A percentile compares a stretch with the other conserved stretches of the same genome.
Conservation (phyloP, 2,888 invertebrate species). For the Cotesia congregata region DNA sequence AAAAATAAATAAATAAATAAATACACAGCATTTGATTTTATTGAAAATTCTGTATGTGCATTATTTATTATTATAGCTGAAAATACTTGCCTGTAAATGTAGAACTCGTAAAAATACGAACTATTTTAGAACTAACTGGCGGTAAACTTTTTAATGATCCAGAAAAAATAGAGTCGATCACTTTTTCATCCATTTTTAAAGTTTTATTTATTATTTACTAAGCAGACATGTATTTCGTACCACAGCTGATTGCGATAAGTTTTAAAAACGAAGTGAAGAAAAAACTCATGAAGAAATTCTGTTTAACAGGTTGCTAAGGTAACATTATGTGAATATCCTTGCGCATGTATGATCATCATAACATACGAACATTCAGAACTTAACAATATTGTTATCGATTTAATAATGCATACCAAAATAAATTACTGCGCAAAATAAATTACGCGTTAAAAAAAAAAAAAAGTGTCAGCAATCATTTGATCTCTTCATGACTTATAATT, state of each 20-base stretch:
- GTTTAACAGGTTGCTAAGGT: not conserved
- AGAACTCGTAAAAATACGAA: constrained; percentile 97
- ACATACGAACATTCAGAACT: not conserved
- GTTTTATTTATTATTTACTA: not conserved
- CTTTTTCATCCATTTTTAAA: constrained; percentile 86
- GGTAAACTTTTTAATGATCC: constrained; percentile 91
- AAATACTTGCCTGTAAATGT: constrained; percentile 90
- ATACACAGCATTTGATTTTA: not conserved
- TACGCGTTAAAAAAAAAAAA: not conserved
- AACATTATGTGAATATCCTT: not conserved
- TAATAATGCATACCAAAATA: not conserved
- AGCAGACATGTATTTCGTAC: too few relatives aligned
- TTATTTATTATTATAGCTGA: not conserved
- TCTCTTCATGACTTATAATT: not conserved
- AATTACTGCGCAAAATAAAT: not conserved
- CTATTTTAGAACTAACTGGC: constrained; percentile 97
- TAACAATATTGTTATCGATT: not conserved
- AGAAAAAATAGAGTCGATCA: constrained; percentile 90
- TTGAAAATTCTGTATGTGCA: not conserved
- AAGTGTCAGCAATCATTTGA: too few relatives aligned
- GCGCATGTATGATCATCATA: not conserved
- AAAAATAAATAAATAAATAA: not conserved
- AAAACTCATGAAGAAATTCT: not conserved
- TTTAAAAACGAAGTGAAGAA: not conserved
- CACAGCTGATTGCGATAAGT: not conserved